Conservation (phyloP, 2,797 vertebrate genomes). For the Melanotaenia nigrans region DNA sequence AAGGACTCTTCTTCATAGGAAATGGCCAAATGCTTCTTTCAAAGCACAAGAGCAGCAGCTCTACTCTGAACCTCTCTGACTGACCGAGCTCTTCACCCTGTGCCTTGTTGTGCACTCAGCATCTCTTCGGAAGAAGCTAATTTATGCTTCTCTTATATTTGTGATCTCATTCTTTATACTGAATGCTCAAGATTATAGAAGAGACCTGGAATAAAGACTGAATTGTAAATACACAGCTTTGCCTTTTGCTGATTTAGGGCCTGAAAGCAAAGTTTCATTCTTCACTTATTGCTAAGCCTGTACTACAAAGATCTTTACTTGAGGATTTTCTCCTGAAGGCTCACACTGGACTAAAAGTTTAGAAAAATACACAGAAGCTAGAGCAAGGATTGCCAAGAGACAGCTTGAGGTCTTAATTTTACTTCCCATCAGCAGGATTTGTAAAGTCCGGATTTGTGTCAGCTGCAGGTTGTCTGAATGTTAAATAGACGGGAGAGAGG, state of each 20-base stretch:
- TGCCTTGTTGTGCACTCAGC: no score
- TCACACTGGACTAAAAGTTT: not conserved
- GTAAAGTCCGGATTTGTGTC: conserved; percentile 9
- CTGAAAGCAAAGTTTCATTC: not conserved
- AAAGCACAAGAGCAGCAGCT: no score
- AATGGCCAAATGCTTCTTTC: no score
- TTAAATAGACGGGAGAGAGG: conserved; percentile 4
- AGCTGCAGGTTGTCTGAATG: conserved; percentile 12
- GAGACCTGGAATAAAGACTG: not conserved
- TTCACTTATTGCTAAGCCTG: not conserved
- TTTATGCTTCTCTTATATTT: not conserved
- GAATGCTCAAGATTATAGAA: not conserved
- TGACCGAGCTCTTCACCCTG: no score
- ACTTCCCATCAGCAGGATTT: not conserved
- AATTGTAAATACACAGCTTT: no score
- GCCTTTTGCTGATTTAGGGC: not conserved
- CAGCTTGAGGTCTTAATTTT: not conserved
- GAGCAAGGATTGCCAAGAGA: not conserved
- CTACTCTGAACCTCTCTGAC: no score
- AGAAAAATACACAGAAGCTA: not conserved
- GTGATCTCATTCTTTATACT: not conserved
- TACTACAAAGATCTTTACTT: not conserved
- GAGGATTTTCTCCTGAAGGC: not conserved
- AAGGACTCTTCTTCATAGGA: no score
- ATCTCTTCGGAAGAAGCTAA: not conserved